Base-by-base conservation (phyloP, 92 coral and sea anemone species). In the Epizoanthus fatuus region DNA sequence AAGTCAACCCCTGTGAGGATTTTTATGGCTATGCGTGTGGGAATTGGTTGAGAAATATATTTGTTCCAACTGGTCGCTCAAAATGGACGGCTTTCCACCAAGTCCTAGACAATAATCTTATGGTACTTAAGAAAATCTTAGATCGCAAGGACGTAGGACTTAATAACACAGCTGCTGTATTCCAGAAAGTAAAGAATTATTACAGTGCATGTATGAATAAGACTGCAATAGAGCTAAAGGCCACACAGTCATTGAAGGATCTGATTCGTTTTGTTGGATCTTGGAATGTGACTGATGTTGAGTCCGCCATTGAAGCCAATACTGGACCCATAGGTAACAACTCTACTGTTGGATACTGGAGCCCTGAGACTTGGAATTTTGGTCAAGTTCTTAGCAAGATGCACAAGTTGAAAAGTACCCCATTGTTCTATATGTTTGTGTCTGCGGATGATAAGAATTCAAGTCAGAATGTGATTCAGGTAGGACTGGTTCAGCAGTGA, bases 381-480 rank as follows among this genome's bases (percentile, higher is more conserved):
- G 99, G 94, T 37, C 99, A 91, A 71, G 98, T 94, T n/a, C 88
- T 97, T 12, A 97, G 98, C 64, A 89, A 88, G 81, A 91, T 95
- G 89, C 99, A 97, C 82, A 97, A 95, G 80, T 78, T 97, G 69
- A 96, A 97, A 63, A 97, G 99, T 55, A 97, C 93, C 81, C 99
- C 99, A 60, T 84, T 97, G 81, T 97, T 97, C 82, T 97, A 97
- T 60, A 95, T 97, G 99, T 97, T 97, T 88, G 99, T 97, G 19
- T 89, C 98, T 63, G 94, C 98, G 10, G 99, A 97, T 84, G 99
- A 97, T 69, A 94, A 90, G 58, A 95, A 97, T 64, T 97, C 99
- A 54, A 92, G 95, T 20, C 87, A 89, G 49, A 93, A 97, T 57
- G 92, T 95, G 64, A 95, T 97, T 71, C 99, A 97, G 99, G 99